phyloP scores from a whole-genome alignment of 2,888 invertebrate genomes.

The Stenolophus ochropezus region DNA sequence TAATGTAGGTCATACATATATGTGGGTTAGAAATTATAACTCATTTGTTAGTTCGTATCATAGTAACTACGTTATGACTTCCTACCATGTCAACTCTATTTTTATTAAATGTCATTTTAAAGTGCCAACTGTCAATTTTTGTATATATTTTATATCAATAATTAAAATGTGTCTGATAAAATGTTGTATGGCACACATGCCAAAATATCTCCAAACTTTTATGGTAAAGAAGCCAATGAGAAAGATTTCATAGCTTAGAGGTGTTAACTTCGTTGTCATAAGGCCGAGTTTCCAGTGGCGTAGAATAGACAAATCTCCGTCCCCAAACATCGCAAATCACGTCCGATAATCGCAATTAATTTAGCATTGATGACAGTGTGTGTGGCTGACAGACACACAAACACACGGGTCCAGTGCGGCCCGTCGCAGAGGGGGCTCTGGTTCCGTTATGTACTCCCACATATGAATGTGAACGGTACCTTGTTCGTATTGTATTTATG shows the following conservation, averaged over 20 bases:
- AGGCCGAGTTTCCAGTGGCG: background rate
- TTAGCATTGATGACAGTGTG: slow-evolving; percentile 55
- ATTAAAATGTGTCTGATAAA: too few relatives aligned
- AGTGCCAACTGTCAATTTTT: too few relatives aligned
- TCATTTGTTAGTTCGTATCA: too few relatives aligned
- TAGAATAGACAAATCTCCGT: background rate
- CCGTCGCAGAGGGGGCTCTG: slow-evolving; percentile 36
- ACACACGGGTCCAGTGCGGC: slow-evolving; percentile 16
- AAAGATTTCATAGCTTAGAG: too few relatives aligned
- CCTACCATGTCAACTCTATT: too few relatives aligned
- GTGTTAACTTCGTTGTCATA: slow-evolving; percentile 3
- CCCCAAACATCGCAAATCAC: slow-evolving; percentile 51
- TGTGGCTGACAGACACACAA: slow-evolving; percentile 31
- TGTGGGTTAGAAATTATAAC: too few relatives aligned
- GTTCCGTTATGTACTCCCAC: slow-evolving; percentile 39
- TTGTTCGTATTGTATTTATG: slow-evolving; percentile 43
- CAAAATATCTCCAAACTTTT: background rate
- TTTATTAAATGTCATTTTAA: too few relatives aligned
- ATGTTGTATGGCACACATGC: too few relatives aligned
- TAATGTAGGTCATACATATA: too few relatives aligned
- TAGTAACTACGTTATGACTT: too few relatives aligned
- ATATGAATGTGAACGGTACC: slow-evolving; percentile 39
- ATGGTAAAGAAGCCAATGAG: too few relatives aligned
- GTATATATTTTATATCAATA: too few relatives aligned
- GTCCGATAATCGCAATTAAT: slow-evolving; percentile 58